These are phyloP conservation scores for Drosophila ananassae DNA, from an alignment of 1,140 invertebrate species.

Conservation along the genomic window DNA sequence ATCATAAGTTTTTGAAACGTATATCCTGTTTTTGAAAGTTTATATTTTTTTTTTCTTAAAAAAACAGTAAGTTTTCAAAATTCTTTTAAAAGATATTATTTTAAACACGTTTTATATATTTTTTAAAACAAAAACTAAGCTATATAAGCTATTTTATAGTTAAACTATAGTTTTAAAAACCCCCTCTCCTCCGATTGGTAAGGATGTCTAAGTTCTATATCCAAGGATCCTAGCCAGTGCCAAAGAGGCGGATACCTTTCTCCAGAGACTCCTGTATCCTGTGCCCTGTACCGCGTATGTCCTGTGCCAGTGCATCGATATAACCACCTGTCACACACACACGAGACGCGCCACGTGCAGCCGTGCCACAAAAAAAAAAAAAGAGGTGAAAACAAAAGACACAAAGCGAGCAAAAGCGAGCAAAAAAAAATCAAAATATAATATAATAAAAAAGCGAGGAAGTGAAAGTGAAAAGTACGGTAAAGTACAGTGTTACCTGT, in stretches of 20 bases:
- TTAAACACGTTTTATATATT: neutral
- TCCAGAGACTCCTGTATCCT: slow-evolving; percentile 19
- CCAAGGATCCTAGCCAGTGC: neutral
- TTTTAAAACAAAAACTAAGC: neutral
- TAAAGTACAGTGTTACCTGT: slow-evolving; percentile 37
- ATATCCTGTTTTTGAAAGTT: neutral
- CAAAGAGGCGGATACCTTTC: neutral
- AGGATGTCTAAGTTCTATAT: neutral
- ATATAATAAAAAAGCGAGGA: neutral
- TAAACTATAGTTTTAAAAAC: neutral
- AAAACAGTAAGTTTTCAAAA: neutral
- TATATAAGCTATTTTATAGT: neutral
- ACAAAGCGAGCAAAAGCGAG: neutral
- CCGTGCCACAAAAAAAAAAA: neutral
- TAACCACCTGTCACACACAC: slow-evolving; percentile 73
- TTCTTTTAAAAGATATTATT: neutral
- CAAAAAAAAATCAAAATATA: neutral
- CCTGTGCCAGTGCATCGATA: slow-evolving; percentile 46
- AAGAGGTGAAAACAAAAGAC: neutral
- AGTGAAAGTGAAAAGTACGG: slow-evolving; percentile 4
- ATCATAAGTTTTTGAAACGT: neutral
- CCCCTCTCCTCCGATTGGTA: neutral
- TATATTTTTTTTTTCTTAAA: neutral
- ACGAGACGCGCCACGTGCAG: slow-evolving; percentile 25
- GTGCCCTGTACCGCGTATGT: slow-evolving; percentile 11